A percentile compares a stretch with the other conserved stretches of the same genome.
phyloP scores from a whole-genome alignment of 2,113 vertebrate genomes.

The Garra rufa region DNA sequence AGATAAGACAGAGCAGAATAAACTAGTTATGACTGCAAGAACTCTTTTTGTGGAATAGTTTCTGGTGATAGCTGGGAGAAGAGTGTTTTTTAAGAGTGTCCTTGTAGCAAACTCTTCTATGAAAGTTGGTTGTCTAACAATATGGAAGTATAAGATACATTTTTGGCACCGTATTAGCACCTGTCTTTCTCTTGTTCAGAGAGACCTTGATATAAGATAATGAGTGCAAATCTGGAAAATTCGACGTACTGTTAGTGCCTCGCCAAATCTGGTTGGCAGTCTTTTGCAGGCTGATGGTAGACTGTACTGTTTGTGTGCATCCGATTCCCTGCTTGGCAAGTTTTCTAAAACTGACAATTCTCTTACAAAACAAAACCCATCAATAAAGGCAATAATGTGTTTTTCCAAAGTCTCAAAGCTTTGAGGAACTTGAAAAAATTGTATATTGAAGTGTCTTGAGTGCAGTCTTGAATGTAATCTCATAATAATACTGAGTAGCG shows the following conservation, averaged over 20 bases:
- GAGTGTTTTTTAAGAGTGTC: background rate
- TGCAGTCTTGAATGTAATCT: too few species aligned
- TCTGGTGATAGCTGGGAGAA: too few species aligned
- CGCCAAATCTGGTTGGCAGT: background rate
- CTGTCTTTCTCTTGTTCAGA: background rate
- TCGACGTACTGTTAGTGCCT: background rate
- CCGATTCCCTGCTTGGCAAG: background rate
- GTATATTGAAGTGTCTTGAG: background rate
- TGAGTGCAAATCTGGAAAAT: background rate
- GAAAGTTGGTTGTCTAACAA: background rate
- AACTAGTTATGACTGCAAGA: too few species aligned
- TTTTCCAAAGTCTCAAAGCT: background rate
- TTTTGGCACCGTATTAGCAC: background rate
- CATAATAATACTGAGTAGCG: background rate
- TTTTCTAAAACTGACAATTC: background rate
- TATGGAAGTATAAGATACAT: background rate
- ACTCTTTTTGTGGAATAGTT: too few species aligned
- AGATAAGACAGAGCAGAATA: too few species aligned
- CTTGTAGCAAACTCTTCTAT: background rate
- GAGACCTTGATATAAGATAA: background rate
- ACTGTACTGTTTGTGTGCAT: background rate
- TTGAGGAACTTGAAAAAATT: background rate
- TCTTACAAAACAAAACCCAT: background rate
- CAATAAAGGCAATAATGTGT: background rate
- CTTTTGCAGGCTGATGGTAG: background rate